These are phyloP conservation scores for Myxocyprinus asiaticus DNA, from an alignment of 2,113 vertebrate species.

Conservation along the genomic window DNA sequence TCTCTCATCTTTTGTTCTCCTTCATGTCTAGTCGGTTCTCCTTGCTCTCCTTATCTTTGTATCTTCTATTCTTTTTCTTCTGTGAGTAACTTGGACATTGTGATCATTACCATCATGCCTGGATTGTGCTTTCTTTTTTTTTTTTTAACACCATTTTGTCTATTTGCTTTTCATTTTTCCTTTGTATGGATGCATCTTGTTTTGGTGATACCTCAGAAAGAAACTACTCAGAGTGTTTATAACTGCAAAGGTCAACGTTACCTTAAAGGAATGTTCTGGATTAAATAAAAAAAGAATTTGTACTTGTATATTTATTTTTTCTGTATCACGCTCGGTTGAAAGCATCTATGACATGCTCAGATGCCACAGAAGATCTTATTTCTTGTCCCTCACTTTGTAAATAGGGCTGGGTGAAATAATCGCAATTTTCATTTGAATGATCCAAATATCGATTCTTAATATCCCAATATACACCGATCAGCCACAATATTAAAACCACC, in stretches of 20 bases:
- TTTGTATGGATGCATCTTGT: conserved; percentile 65
- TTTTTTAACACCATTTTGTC: conserved; percentile 26
- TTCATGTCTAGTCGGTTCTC: conserved; percentile 88
- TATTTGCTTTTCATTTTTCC: conserved; percentile 64
- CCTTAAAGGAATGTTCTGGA: too few relatives aligned
- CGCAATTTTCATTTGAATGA: too few relatives aligned
- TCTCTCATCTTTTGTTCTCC: conserved; percentile 84
- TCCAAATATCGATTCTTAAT: too few relatives aligned
- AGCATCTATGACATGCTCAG: too few relatives aligned
- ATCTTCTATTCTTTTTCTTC: conserved; percentile 88
- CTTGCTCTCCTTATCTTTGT: conserved; percentile 95
- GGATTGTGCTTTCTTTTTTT: conserved; percentile 73
- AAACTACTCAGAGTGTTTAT: conserved; percentile 49
- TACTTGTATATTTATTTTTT: too few relatives aligned
- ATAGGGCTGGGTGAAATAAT: too few relatives aligned
- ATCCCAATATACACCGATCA: too few relatives aligned
- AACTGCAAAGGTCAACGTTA: neutral
- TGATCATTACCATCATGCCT: conserved; percentile 67
- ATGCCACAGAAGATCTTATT: too few relatives aligned
- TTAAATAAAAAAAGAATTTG: too few relatives aligned
- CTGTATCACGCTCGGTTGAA: too few relatives aligned
- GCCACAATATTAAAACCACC: too few relatives aligned
- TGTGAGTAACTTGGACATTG: conserved; percentile 89
- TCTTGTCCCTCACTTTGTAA: too few relatives aligned
- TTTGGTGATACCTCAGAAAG: conserved; percentile 51